Evolutionary conservation across 2,797 vertebrate species (phyloP), one percentile per base, ranked within the genome.

Genomic region (Bradypodion pumilum): DNA sequence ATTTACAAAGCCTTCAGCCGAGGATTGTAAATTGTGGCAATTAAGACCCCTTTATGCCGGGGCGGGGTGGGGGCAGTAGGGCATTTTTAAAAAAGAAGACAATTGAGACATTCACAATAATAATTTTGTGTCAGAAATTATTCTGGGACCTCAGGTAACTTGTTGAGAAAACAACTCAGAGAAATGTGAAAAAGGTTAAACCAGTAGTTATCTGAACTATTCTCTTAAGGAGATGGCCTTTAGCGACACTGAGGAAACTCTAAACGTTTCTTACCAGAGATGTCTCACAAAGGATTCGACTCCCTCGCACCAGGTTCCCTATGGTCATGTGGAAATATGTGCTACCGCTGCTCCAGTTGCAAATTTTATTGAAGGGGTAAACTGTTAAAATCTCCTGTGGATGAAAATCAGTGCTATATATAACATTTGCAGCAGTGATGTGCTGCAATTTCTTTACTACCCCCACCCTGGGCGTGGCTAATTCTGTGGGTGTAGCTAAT

Each of bases 291-390:
- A 99, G 95, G 91, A 99, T 95, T 86, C 98, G 97, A 91, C 87
- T 98, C 59, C 98, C 97, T 78, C 95, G 96, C 73, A 98, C 96
- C 89, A 99, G 95, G 90, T 92, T 98, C 63, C 98, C 99, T 44
- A 98, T 89, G 0, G 96, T 98, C 98, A 99, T 98, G 93, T 99
- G 98, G 85, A 99, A 99, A 89, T 98, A 99, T 0, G 99, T 99
- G 94, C 97, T 99, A 16, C 99, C 98, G 32, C 99, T 99, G 95
- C 97, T 98, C 99, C 99, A 99, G 85, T 95, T 99, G 78, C 98
- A 97, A 23, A 99, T 98, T 92, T 97, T 97, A 92, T 97, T 99
- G 91, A 97, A 97, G 0, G 97, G 96, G 87, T 99, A 97, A 84
- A 94, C 97, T 7, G 90, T 96, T 87, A 99, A 95, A 88, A 97